A percentile compares a stretch with the other conserved stretches of the same genome.
Evolutionary conservation across 35 echinoderm and acorn worm genomes (phyloP).

Genomic region (Hemicentrotus pulcherrimus): DNA sequence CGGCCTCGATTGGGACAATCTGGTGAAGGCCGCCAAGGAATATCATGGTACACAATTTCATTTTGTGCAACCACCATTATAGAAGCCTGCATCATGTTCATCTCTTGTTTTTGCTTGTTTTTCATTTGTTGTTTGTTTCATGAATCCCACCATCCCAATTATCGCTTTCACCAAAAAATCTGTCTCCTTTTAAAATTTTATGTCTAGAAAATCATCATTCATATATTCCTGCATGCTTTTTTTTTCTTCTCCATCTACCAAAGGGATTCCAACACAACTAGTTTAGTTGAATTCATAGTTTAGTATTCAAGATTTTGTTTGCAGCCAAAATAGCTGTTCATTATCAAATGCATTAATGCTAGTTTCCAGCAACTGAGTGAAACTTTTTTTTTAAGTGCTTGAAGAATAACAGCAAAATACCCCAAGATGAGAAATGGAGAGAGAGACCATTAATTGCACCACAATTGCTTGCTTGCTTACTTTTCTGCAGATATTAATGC

Average conservation of each 20-base stretch:
- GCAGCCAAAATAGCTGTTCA: not conserved
- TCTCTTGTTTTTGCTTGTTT: not conserved
- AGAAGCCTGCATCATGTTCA: not conserved
- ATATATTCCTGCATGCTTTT: not conserved
- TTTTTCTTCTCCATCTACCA: not conserved
- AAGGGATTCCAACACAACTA: no score
- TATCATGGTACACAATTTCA: slow-evolving; percentile 58
- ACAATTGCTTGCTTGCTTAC: not conserved
- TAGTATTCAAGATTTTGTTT: not conserved
- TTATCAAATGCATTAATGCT: not conserved
- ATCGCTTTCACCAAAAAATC: not conserved
- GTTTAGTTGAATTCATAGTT: no score
- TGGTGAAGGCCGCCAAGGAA: slow-evolving; percentile 73
- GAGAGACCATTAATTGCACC: not conserved
- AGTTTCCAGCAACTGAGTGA: not conserved
- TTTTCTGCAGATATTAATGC: no score
- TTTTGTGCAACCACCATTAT: not conserved
- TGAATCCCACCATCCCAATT: not conserved
- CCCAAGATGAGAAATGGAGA: no score
- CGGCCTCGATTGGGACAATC: slow-evolving; percentile 68
- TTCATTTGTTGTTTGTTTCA: not conserved
- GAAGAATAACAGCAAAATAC: no score
- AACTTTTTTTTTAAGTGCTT: no score
- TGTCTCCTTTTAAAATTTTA: not conserved
- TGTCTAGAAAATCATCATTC: no score